Conservation (phyloP, 2,113 vertebrate genomes). For the Otis tarda region DNA sequence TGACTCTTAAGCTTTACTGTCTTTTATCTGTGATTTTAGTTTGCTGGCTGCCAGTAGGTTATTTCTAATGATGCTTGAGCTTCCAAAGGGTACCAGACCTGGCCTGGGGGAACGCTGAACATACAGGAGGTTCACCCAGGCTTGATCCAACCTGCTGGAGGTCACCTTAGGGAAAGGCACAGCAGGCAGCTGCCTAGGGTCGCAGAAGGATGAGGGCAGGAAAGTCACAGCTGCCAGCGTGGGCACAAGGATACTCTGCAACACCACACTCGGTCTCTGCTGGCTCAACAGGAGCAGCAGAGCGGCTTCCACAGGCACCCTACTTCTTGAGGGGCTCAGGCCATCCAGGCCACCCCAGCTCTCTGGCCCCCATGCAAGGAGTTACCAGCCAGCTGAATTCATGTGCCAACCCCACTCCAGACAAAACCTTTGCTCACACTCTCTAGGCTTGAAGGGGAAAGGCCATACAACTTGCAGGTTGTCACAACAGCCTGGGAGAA, state of each 20-base stretch:
- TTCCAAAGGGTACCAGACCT: background rate
- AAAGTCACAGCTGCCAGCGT: background rate
- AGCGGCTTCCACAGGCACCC: background rate
- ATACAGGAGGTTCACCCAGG: background rate
- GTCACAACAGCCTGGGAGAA: background rate
- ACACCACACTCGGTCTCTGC: background rate
- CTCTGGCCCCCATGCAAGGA: background rate
- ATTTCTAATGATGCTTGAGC: background rate
- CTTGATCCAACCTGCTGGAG: background rate
- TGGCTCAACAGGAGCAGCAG: background rate
- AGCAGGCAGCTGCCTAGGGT: background rate
- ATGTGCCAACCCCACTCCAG: background rate
- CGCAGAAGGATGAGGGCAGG: background rate
- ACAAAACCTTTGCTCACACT: background rate
- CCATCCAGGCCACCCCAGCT: rapidly evolving
- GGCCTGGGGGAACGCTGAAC: background rate
- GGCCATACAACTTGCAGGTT: background rate
- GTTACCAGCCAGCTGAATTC: background rate
- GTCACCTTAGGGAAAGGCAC: background rate
- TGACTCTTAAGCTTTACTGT: background rate
- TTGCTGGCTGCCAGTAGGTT: background rate
- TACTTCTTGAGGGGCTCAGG: background rate
- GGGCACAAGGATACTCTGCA: background rate
- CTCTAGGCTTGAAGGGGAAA: background rate
- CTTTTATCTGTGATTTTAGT: background rate